These are phyloP conservation scores for Perizoma flavofasciatum DNA, from an alignment of 2,888 invertebrate genomes.

Conservation along the genomic window DNA sequence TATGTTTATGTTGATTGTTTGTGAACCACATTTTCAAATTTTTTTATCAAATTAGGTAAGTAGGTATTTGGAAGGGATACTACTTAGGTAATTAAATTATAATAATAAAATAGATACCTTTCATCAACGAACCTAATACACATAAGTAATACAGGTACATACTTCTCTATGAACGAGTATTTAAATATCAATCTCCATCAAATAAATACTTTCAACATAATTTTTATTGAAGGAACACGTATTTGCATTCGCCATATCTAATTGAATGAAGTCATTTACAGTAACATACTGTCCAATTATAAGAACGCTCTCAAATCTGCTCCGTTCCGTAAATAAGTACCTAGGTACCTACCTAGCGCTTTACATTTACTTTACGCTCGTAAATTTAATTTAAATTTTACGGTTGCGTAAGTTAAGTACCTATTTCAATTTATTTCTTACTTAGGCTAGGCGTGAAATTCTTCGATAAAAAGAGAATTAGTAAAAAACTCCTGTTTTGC, in stretches of 20 bases:
- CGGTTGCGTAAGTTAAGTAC: conserved; percentile 8
- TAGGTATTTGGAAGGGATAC: too few relatives aligned
- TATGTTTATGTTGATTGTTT: too few relatives aligned
- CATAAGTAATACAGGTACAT: too few relatives aligned
- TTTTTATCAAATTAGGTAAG: too few relatives aligned
- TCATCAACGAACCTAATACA: too few relatives aligned
- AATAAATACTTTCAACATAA: too few relatives aligned
- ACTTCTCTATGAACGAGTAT: too few relatives aligned
- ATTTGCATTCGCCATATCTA: conserved; percentile 4
- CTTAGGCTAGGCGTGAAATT: conserved; percentile 13
- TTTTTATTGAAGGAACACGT: background rate
- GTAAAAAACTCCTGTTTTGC: too few relatives aligned
- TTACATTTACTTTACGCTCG: conserved; percentile 16
- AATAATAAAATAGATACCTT: too few relatives aligned
- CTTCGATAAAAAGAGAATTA: conserved; percentile 7
- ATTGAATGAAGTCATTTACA: conserved; percentile 18
- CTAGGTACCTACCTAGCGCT: background rate
- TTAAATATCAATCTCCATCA: too few relatives aligned
- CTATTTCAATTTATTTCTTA: conserved; percentile 23
- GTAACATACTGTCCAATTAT: conserved; percentile 12
- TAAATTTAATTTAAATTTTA: conserved; percentile 23
- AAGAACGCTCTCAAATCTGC: conserved; percentile 2
- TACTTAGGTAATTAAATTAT: too few relatives aligned
- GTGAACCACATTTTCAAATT: too few relatives aligned
- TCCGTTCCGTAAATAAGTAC: conserved; percentile 5